These are phyloP conservation scores for Lycia hirtaria DNA, from an alignment of 2,888 invertebrate species.

Conservation along the genomic window DNA sequence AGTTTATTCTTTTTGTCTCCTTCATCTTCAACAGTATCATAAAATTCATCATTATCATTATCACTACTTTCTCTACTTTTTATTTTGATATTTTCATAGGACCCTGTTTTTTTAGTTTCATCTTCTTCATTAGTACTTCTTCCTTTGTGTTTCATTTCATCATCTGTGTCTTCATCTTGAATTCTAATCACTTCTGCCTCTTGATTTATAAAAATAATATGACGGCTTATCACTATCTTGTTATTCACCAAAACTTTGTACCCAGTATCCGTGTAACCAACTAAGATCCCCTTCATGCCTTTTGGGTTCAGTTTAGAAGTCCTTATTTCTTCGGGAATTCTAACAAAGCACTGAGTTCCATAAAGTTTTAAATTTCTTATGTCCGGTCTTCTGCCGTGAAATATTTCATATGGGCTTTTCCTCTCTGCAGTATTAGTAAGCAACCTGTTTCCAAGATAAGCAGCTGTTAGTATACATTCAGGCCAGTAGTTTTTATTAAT, in stretches of 20 bases:
- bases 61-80: constrained; percentile 23
- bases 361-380: not conserved
- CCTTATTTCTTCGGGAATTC: constrained; percentile 42
- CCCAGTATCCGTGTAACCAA: constrained; percentile 47
- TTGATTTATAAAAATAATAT: constrained; percentile 47
- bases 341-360: constrained; percentile 38
- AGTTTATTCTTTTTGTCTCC: constrained; percentile 14
- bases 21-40: not conserved
- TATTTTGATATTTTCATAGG: not conserved
- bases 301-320: not conserved
- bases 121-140: not conserved
- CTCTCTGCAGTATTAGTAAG: constrained; percentile 45
- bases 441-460: constrained; percentile 41
- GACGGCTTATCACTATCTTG: constrained; percentile 43
- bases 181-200: constrained; percentile 36
- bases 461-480: constrained; percentile 42
- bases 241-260: constrained; percentile 46
- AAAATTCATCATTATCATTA: constrained; percentile 24
- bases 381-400: constrained; percentile 12
- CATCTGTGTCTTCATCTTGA: constrained; percentile 23
- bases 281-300: constrained; percentile 34
- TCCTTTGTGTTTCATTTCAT: not conserved
- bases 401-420: constrained; percentile 50
- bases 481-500: constrained; percentile 43
- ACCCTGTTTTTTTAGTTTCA: not conserved